Percentiles rank a stretch among this genome's conserved stretches.
Conservation (phyloP, 2,888 invertebrate species). For the Hyalella azteca region DNA sequence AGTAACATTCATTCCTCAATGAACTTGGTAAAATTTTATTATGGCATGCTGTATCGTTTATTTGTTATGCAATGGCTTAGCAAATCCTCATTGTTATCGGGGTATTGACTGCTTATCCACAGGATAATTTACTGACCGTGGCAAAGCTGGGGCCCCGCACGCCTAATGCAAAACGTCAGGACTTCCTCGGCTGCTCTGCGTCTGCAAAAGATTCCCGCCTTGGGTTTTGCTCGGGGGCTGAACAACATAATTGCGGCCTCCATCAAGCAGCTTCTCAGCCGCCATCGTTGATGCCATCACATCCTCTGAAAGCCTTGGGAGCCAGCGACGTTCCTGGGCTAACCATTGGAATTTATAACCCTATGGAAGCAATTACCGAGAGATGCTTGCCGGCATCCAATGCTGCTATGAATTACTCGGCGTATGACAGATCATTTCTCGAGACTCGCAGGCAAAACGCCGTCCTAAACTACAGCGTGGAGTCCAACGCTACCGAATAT, state of each 20-base stretch:
- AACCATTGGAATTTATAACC: conserved; percentile 21
- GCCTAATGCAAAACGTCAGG: background rate
- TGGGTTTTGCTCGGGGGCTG: background rate
- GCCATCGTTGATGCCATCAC: background rate
- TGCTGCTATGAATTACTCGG: background rate
- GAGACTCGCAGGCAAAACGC: background rate
- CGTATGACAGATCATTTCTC: conserved; percentile 21
- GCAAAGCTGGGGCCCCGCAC: background rate
- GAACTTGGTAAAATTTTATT: background rate
- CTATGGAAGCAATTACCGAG: conserved; percentile 26
- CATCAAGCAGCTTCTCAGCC: conserved; percentile 8
- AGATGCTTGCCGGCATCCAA: background rate
- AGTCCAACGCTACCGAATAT: background rate
- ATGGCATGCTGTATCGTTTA: too few species aligned
- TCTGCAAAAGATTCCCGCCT: background rate
- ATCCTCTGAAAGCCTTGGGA: background rate
- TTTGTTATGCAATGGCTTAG: background rate
- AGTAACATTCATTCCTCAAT: too few species aligned
- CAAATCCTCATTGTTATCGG: background rate
- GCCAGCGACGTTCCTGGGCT: background rate
- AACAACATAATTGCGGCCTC: conserved; percentile 18
- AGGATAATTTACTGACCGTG: background rate
- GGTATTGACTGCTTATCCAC: background rate
- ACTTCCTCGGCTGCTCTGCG: background rate
- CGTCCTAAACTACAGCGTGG: background rate